These are phyloP conservation scores for Thaleichthys pacificus DNA, from an alignment of 2,797 vertebrate species.

Conservation along the genomic window DNA sequence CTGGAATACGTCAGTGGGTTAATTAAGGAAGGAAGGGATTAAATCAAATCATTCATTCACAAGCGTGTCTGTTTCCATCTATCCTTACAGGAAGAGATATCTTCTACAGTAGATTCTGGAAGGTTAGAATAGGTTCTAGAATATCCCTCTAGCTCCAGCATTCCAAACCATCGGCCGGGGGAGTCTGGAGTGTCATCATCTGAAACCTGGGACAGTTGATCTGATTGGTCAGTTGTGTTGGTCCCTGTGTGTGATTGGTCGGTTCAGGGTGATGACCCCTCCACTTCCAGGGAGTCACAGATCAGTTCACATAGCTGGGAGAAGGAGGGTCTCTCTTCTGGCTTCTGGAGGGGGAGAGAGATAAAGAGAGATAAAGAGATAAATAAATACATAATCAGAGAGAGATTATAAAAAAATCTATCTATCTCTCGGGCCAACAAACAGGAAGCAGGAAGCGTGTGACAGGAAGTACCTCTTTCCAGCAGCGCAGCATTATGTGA, in stretches of 20 bases:
- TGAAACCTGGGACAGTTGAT: background rate
- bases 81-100: no score
- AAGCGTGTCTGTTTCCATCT: no score
- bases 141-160: no score
- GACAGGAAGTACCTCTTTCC: conserved; percentile 81
- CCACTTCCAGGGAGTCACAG: conserved; percentile 78
- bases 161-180: no score
- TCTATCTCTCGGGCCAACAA: no score
- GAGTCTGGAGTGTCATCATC: background rate
- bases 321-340: conserved; percentile 84
- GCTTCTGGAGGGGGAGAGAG: conserved; percentile 70
- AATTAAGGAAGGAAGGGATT: no score
- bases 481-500: conserved; percentile 87
- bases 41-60: no score
- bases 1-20: no score
- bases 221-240: conserved; percentile 3
- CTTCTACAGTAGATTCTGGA: no score
- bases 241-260: conserved; percentile 16
- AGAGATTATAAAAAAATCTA: no score
- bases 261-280: conserved; percentile 44
- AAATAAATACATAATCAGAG: no score
- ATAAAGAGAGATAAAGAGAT: conserved; percentile 11
- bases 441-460: background rate
- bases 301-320: conserved; percentile 75
- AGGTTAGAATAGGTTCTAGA: no score